Evolutionary conservation across 2,888 invertebrate species (phyloP).

Genomic region (Idaea aversata): DNA sequence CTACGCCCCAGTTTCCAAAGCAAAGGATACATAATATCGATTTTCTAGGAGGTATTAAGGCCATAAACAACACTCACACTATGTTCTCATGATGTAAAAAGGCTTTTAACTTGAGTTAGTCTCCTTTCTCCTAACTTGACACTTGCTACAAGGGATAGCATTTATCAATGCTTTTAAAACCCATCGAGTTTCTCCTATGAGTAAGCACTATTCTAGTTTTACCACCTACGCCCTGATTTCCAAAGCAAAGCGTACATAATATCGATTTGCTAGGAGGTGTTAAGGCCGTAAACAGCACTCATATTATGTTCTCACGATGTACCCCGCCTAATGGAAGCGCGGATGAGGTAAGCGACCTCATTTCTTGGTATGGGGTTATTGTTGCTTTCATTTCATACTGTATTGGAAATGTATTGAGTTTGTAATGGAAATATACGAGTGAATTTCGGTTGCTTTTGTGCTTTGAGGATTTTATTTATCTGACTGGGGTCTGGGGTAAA

Average conservation of each 20-base stretch:
- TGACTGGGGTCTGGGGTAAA: neutral
- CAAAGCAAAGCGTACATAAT: neutral
- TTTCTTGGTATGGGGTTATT: neutral
- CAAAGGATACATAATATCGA: too few species aligned
- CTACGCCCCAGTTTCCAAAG: too few species aligned
- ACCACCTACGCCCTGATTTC: neutral
- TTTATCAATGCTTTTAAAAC: too few species aligned
- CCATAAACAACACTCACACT: too few species aligned
- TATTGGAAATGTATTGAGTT: constrained; percentile 1
- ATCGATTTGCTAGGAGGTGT: neutral
- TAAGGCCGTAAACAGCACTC: neutral
- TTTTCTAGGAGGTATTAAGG: too few species aligned
- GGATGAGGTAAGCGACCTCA: neutral
- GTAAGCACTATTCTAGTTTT: neutral
- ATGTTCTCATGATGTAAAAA: too few species aligned
- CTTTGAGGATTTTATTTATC: neutral
- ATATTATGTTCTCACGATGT: neutral
- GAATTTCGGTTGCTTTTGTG: neutral
- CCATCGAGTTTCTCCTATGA: neutral
- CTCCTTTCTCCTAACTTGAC: too few species aligned
- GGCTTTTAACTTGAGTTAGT: too few species aligned
- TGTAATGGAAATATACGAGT: neutral
- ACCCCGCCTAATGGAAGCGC: neutral
- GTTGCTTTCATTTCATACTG: neutral
- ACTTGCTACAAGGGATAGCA: too few species aligned